Evolutionary conservation across 2,113 vertebrate species (phyloP).

Genomic region (Monarcha castaneiventris): DNA sequence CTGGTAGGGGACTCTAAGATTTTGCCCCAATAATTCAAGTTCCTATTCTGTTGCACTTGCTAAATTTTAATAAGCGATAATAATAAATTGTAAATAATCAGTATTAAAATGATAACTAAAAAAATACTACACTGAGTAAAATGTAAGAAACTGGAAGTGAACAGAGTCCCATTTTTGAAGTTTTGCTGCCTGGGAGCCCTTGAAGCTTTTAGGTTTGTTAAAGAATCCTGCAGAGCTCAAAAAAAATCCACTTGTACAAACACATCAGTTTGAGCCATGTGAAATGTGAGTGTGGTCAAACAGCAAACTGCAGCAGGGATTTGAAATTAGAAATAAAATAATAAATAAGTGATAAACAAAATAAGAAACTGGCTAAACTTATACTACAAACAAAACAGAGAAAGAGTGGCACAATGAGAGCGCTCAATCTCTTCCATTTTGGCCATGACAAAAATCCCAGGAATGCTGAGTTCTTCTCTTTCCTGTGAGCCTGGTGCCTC

Average conservation of each 20-base stretch:
- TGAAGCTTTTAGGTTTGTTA: neutral
- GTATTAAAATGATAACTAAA: no score
- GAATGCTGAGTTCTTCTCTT: neutral
- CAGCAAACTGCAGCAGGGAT: neutral
- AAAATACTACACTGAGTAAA: neutral
- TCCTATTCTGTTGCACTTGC: neutral
- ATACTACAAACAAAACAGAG: neutral
- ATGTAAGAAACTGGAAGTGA: neutral
- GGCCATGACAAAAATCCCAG: neutral
- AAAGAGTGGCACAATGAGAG: accelerated
- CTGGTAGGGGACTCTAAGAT: neutral
- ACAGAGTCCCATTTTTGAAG: neutral
- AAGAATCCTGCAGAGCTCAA: neutral
- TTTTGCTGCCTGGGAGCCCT: no score
- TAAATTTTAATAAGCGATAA: neutral
- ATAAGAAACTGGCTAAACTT: neutral
- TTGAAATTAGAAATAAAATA: neutral
- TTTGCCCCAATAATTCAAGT: neutral
- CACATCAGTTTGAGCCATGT: accelerated
- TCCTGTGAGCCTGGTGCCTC: neutral
- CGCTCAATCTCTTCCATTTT: neutral
- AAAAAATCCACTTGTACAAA: neutral
- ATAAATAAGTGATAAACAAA: neutral
- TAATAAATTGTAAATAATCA: neutral
- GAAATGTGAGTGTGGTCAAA: neutral